phyloP scores from a whole-genome alignment of 2,888 invertebrate genomes.

The Gasteruption jaculator region DNA sequence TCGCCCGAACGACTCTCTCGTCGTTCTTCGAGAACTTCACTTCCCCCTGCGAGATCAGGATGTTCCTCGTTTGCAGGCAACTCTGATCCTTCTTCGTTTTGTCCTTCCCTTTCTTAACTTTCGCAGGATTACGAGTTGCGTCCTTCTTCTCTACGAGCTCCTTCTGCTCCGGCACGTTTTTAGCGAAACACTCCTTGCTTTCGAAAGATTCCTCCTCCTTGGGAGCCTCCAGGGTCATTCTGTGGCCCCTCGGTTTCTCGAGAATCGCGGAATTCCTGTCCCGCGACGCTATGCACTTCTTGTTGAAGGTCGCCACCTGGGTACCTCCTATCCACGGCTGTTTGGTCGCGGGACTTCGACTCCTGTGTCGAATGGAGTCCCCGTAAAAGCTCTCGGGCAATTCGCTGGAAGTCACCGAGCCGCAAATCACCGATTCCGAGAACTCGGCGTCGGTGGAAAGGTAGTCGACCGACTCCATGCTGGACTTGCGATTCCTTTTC shows the following conservation, averaged over 20 bases:
- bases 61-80: not conserved
- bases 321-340: conserved; percentile 15
- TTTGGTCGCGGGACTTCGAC: conserved; percentile 20
- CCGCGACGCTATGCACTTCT: no score
- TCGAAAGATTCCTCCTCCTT: not conserved
- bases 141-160: not conserved
- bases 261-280: conserved; percentile 11
- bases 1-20: not conserved
- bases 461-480: conserved; percentile 13
- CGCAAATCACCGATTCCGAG: conserved; percentile 21
- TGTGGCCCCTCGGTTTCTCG: not conserved
- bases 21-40: not conserved
- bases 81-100: not conserved
- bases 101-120: not conserved
- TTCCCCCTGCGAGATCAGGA: not conserved
- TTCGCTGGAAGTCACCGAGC: conserved; percentile 30
- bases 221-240: not conserved
- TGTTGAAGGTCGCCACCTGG: conserved; percentile 18
- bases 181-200: not conserved
- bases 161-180: conserved; percentile 1
- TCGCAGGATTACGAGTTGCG: not conserved
- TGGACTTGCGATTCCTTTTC: no score
- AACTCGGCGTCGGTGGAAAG: conserved; percentile 20
- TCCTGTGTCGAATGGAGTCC: conserved; percentile 22
- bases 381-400: conserved; percentile 23